phyloP scores from a whole-genome alignment of 2,113 vertebrate species.

The Coptodon bakossiorum region DNA sequence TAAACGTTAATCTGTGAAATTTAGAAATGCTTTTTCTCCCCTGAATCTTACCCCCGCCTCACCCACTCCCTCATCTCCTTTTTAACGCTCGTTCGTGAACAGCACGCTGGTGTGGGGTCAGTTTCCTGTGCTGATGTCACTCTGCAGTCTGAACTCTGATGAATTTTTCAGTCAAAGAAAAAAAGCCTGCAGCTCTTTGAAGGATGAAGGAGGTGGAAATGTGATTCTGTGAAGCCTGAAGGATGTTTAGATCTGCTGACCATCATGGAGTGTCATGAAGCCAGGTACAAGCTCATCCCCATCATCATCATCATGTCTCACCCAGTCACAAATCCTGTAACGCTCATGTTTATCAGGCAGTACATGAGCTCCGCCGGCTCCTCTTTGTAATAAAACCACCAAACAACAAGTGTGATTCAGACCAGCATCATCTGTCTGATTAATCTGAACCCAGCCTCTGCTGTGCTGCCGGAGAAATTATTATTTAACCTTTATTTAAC shows the following conservation, averaged over 20 bases:
- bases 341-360: background rate
- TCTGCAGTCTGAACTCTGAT: background rate
- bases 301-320: background rate
- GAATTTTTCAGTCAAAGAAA: background rate
- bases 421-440: background rate
- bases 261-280: background rate
- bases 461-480: background rate
- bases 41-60: fast-evolving
- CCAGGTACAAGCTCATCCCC: background rate
- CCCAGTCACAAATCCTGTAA: background rate
- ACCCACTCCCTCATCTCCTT: background rate
- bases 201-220: background rate
- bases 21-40: background rate
- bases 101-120: background rate
- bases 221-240: background rate
- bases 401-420: background rate
- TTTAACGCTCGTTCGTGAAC: fast-evolving
- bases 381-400: background rate
- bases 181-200: background rate
- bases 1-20: background rate
- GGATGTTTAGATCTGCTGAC: background rate
- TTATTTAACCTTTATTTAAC: background rate
- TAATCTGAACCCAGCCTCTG: background rate
- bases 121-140: background rate
- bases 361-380: background rate